Evolutionary conservation across 2,797 vertebrate genomes (phyloP), one percentile per base, ranked within the genome.

Genomic region (Emydoidea blandingii): DNA sequence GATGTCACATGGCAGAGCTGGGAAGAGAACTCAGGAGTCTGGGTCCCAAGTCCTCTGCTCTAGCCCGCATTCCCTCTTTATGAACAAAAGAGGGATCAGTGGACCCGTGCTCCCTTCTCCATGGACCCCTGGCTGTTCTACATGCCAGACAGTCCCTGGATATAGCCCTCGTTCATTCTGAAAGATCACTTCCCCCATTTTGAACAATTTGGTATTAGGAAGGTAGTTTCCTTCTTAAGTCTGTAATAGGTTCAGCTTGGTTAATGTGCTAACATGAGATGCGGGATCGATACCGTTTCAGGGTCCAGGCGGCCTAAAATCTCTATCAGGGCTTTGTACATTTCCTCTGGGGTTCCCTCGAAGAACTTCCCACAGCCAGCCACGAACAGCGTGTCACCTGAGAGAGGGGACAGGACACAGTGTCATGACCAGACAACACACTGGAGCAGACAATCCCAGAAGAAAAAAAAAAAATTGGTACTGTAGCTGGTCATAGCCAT

Each of bases 281-380:
- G 7, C 87, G 1, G 18, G 44, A 1, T 57, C 74, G 53, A 81
- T 98, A 99, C 99, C 34, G 99, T 99, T 97, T 98, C 97, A 53
- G 99, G 98, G 72, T 99, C 99, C 81, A 99, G 98, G 76, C 94
- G 97, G 76, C 99, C 99, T 94, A 99, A 95, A 91, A 99, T 97
- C 65, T 99, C 99, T 1, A 99, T 98, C 98, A 99, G 97, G 0
- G 99, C 99, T 98, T 96, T 99, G 98, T 99, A 99, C 99, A 99
- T 99, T 96, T 99, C 99, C 2, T 99, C 99, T 0, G 99, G 99
- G 0, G 99, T 99, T 14, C 99, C 99, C 97, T 99, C 99, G 2
- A 99, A 99, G 98, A 99, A 99, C 96, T 99, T 99, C 81, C 99
- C 99, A 53, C 99, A 99, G 44, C 99, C 99, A 0, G 99, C 99